Conservation (phyloP, 2,888 invertebrate genomes). For the Eristalis intricaria region DNA sequence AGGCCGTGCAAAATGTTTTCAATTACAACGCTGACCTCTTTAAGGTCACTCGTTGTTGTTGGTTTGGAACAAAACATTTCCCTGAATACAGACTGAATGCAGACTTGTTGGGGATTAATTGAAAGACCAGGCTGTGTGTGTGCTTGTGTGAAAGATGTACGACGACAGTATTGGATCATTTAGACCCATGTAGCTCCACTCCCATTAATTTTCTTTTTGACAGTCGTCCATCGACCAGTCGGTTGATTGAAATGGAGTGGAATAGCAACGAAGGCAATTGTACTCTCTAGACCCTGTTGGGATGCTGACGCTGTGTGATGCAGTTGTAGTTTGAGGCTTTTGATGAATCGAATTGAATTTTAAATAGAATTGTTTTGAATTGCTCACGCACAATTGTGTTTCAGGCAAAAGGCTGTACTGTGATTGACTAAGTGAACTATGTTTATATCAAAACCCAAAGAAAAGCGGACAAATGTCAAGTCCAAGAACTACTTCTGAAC, state of each 20-base stretch:
- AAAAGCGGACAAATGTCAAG: too few species aligned
- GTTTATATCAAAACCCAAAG: too few species aligned
- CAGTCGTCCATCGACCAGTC: background rate
- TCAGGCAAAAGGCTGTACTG: too few species aligned
- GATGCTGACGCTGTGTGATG: background rate
- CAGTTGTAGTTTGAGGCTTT: background rate
- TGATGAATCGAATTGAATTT: background rate
- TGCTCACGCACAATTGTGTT: too few species aligned
- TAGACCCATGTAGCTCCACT: background rate
- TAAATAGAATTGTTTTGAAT: background rate
- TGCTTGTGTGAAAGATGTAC: background rate
- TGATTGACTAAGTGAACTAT: too few species aligned
- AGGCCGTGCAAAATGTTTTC: conserved; percentile 1
- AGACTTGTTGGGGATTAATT: background rate
- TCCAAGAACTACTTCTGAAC: too few species aligned
- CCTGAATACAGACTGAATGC: background rate
- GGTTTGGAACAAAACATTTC: background rate
- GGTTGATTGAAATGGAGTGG: background rate
- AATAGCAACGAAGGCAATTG: background rate
- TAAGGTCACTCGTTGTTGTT: background rate
- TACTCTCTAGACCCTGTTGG: background rate
- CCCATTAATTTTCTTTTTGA: background rate
- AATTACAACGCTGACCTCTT: background rate
- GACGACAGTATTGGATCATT: background rate
- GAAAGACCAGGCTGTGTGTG: background rate